Evolutionary conservation across 2,888 invertebrate species (phyloP).

Genomic region (Sipha maydis): DNA sequence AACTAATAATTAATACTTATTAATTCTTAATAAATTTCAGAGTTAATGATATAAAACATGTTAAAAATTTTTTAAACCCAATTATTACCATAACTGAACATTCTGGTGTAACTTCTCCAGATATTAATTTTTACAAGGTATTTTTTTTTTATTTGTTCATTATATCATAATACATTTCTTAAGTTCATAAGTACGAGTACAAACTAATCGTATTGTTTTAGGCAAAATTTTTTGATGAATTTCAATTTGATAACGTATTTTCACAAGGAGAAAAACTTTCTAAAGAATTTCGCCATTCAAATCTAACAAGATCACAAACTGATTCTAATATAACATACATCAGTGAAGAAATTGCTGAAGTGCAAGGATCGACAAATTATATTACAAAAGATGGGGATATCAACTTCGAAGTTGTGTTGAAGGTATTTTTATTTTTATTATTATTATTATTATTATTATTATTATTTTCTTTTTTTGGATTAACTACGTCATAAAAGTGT

Average conservation of each 20-base stretch:
- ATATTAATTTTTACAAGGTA: conserved; percentile 65
- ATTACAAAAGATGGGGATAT: conserved; percentile 96
- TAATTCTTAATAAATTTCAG: neutral
- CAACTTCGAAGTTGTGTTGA: conserved; percentile 86
- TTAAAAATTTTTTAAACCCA: conserved; percentile 81
- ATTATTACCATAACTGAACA: conserved; percentile 98
- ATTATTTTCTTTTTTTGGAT: too few species aligned
- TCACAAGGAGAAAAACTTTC: conserved; percentile 64
- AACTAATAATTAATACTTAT: too few species aligned
- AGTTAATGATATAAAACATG: conserved; percentile 63
- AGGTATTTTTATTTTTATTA: too few species aligned
- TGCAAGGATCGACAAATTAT: conserved; percentile 87
- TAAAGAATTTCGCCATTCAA: conserved; percentile 70
- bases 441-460: too few species aligned
- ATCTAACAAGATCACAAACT: conserved; percentile 86
- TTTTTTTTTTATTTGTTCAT: neutral
- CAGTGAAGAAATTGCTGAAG: conserved; percentile 87
- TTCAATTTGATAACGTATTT: conserved; percentile 41
- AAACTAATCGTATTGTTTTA: neutral
- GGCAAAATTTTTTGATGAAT: conserved; percentile 50
- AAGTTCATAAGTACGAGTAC: neutral
- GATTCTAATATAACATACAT: conserved; percentile 92
- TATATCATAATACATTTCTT: neutral
- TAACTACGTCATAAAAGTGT: neutral
- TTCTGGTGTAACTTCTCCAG: conserved; percentile 69